Evolutionary conservation across 2,797 vertebrate genomes (phyloP).

Genomic region (Sorex maritimensis): DNA sequence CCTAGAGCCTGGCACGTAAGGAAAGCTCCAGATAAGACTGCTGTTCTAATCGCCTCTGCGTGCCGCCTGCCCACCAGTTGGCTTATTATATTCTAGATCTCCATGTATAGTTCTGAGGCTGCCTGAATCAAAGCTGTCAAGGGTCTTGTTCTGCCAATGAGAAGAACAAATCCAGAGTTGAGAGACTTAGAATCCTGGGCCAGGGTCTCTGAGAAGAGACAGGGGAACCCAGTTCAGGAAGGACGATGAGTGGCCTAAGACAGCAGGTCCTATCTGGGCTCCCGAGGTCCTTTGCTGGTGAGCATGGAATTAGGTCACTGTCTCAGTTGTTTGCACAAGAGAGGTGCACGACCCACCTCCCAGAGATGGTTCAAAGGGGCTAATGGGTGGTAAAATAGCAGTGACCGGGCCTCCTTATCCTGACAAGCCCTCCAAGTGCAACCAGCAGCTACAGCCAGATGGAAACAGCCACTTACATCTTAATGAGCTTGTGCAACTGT

Average conservation of each 20-base stretch:
- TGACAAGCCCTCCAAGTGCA: neutral
- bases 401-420: slow-evolving; percentile 35
- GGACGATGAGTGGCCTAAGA: neutral
- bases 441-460: slow-evolving; percentile 48
- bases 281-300: neutral
- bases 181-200: neutral
- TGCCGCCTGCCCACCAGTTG: neutral
- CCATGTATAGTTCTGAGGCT: neutral
- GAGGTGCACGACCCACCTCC: slow-evolving; percentile 34
- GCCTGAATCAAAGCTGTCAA: neutral
- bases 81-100: neutral
- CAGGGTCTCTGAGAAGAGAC: neutral
- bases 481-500: slow-evolving; percentile 59
- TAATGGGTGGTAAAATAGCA: slow-evolving; percentile 54
- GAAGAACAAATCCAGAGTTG: slow-evolving; percentile 36
- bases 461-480: slow-evolving; percentile 72
- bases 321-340: slow-evolving; percentile 38
- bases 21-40: neutral
- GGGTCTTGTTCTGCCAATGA: neutral
- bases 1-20: neutral
- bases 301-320: neutral
- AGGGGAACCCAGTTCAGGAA: neutral
- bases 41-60: neutral
- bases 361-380: neutral
- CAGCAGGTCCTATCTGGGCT: neutral